Conservation (phyloP, 2,797 vertebrate genomes). For the Pipistrellus nathusii region DNA sequence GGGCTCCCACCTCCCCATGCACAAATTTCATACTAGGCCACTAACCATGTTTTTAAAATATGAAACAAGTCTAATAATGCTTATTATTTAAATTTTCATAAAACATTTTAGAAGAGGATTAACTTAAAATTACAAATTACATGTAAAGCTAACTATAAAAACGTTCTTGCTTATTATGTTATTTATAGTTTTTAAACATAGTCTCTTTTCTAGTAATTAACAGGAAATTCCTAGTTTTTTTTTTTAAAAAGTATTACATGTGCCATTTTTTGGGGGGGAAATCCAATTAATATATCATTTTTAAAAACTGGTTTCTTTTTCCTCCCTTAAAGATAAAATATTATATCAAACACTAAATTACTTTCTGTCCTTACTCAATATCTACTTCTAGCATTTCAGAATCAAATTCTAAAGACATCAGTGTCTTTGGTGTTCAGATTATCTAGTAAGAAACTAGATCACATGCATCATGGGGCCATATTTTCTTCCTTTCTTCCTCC, state of each 20-base stretch:
- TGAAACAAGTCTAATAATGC: not conserved
- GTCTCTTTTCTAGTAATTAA: not conserved
- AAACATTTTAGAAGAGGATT: not conserved
- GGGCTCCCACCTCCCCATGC: no score
- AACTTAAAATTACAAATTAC: not conserved
- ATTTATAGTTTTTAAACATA: conserved; percentile 6
- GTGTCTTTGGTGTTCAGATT: not conserved
- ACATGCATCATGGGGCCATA: not conserved
- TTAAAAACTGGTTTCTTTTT: not conserved
- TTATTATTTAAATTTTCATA: not conserved
- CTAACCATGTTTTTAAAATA: conserved; percentile 1
- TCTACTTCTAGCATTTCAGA: not conserved
- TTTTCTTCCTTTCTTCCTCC: not conserved
- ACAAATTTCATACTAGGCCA: no score
- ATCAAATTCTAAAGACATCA: not conserved
- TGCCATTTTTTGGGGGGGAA: not conserved
- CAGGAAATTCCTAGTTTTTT: not conserved
- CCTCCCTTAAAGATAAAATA: not conserved
- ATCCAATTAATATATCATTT: not conserved
- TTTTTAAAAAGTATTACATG: not conserved
- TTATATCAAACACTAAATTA: not conserved
- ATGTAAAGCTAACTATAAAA: not conserved
- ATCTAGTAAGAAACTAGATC: not conserved
- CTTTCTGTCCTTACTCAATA: not conserved
- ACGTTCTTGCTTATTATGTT: not conserved